phyloP scores from a whole-genome alignment of 2,797 vertebrate species.

The Anolis apletophallus region DNA sequence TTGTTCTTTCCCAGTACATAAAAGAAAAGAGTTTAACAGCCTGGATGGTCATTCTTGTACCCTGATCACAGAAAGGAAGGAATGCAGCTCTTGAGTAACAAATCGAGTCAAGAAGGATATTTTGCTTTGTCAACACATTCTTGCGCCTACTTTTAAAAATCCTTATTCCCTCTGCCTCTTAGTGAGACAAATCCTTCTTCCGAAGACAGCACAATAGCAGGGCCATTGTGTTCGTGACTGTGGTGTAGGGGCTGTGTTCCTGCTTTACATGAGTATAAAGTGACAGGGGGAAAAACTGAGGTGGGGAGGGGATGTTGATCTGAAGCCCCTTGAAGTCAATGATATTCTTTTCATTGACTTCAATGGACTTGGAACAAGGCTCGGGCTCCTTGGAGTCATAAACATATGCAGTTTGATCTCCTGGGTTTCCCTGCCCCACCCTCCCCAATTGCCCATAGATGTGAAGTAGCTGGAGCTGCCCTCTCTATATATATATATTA shows the following conservation, averaged over 20 bases:
- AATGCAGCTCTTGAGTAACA: neutral
- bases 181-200: neutral
- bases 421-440: neutral
- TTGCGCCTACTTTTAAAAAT: neutral
- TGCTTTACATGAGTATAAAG: constrained; percentile 36
- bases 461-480: neutral
- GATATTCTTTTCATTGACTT: constrained; percentile 27
- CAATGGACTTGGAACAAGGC: neutral
- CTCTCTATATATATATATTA: neutral
- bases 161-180: neutral
- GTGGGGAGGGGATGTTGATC: neutral
- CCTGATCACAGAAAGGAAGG: neutral
- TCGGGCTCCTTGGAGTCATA: neutral
- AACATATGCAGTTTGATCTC: neutral
- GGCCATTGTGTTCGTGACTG: neutral
- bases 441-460: neutral
- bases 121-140: neutral
- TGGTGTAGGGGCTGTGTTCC: constrained; percentile 31
- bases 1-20: neutral
- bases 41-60: neutral
- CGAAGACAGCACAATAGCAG: neutral
- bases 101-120: constrained; percentile 4
- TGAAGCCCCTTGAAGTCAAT: constrained; percentile 14
- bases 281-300: constrained; percentile 28
- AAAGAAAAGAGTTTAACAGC: neutral